Evolutionary conservation across 2,888 invertebrate genomes (phyloP), one percentile per base, ranked within the genome.

Genomic region (Eupithecia insigniata): DNA sequence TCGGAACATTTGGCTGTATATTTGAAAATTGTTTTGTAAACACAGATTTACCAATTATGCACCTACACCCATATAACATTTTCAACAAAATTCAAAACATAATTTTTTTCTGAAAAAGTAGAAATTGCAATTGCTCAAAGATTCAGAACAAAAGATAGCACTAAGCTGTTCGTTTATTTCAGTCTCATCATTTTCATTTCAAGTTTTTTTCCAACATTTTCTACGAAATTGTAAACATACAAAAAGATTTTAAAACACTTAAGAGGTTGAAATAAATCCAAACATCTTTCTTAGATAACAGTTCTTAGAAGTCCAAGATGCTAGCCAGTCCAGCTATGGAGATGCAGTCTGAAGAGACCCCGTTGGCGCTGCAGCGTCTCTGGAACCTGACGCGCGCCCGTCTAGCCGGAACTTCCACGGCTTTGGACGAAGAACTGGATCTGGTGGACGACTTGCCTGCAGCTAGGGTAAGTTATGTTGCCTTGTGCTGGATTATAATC

Each of bases 261-360:
- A n/a, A n/a, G n/a, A n/a, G 55, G 4, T 26, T 1, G 55, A 60
- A 61, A 30, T 62, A 62, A 34, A 30, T 12, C n/a, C n/a, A 36
- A 55, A 34, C 8, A 26, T 55, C 76, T 67, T 71, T 77, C 46
- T 3, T 77, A 84, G 81, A 77, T 75, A 80, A n/a, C 75, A 75
- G 67, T 76, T 67, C 39, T 66, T 58, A 70, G 74, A 67, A 72
- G 72, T 39, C 55, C 71, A 91, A 90, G 83, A 94, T 94, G 94
- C 89, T 93, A 76, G 90, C 93, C 67, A 90, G 87, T 81, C 89
- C 91, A 43, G 86, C 89, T 18, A 95, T 96, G 81, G 97, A 97
- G 86, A 86, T 96, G 72, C 84, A 90, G 73, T 83, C 85, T 28
- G 91, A 96, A 78, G 93, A 93, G 82, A 89, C 93, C n/a, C 94